These are phyloP conservation scores for Phyllostomus hastatus DNA, from an alignment of 2,113 vertebrate species.

Conservation along the genomic window DNA sequence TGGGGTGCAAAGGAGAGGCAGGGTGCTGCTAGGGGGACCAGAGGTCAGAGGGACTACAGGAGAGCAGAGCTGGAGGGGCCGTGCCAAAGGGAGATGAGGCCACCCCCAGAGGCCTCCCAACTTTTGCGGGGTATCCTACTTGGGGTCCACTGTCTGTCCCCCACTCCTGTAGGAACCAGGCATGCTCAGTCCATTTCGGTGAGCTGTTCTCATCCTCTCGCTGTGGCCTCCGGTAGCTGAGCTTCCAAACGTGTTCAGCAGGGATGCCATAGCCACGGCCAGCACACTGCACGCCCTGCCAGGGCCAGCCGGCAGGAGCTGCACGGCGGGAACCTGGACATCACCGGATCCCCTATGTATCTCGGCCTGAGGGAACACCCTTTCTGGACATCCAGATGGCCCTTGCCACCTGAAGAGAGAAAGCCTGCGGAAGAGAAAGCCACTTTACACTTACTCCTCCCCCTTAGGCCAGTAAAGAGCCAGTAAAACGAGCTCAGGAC, in stretches of 20 bases:
- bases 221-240: not conserved
- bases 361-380: not conserved
- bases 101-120: not conserved
- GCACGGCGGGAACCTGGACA: not conserved
- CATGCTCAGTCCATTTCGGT: not conserved
- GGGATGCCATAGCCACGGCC: rapidly evolving
- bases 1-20: not conserved
- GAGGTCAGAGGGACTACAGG: not conserved
- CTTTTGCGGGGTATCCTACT: rapidly evolving
- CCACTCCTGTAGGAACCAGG: not conserved
- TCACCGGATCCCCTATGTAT: not conserved
- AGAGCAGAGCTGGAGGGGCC: not conserved
- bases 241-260: not conserved
- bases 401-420: not conserved
- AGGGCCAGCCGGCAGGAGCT: not conserved
- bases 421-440: not conserved
- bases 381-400: not conserved
- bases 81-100: not conserved
- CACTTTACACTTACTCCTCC: not conserved
- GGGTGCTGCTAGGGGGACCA: not conserved
- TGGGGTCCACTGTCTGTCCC: rapidly evolving
- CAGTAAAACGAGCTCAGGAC: not conserved
- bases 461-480: not conserved
- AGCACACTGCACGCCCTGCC: not conserved
- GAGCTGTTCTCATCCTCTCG: not conserved